Evolutionary conservation across 2,888 invertebrate genomes (phyloP), one percentile per base, ranked within the genome.

Genomic region (Melikaiella ostensackeni): DNA sequence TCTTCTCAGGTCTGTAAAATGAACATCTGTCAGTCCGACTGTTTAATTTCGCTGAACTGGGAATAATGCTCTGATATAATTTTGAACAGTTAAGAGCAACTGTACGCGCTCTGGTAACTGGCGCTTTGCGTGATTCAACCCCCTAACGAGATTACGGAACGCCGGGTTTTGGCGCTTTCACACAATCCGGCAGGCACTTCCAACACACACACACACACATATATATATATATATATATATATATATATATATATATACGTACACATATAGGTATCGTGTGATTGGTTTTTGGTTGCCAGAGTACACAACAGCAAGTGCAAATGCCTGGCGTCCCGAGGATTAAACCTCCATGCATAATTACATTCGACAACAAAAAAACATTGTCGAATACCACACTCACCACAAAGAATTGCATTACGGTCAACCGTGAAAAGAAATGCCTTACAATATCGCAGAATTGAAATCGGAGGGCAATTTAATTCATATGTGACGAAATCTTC

Each of bases 71-170:
- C 9, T 90, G 88, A 89, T 89, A 89, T 89, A 89, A 90, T 90
- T 90, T 90, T 89, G 89, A 88, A 85, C 88, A 86, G 89, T 90
- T 90, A 89, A 87, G 87, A 85, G 84, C 86, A 86, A 87, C 88
- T 85, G 87, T 86, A 81, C 82, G 74, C 76, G 61, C 80, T 84
- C 80, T 82, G 83, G 85, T 86, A 86, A 88, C 80, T 50, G 80
- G 84, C 86, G 88, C 88, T 89, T 88, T 88, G 86, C 89, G 87
- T 87, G 89, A 88, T 89, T 89, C 88, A 84, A 84, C 84, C 86
- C 89, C 85, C 88, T 89, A 90, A 89, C 88, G 86, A 89, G 89
- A 90, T 90, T 90, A 90, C 78, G 77, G 82, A 83, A 84, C 86
- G 82, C 80, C 80, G 85, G 85, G 82, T 85, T 87, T 85, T 83